Evolutionary conservation across 1,140 invertebrate species (phyloP).

Genomic region (Eubasilissa regina): DNA sequence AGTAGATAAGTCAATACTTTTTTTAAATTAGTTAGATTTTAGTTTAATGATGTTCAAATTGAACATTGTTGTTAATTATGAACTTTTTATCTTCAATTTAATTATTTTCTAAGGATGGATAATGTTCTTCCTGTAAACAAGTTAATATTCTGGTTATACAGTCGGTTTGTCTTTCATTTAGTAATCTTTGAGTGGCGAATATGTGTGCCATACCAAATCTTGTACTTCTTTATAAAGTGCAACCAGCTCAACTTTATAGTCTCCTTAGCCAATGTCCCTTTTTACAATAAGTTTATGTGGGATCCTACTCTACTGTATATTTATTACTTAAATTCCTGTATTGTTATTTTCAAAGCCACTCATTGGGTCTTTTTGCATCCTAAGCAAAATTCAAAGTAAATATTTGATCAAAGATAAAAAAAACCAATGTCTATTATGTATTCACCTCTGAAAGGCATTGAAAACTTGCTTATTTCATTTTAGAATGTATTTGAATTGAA

Average conservation of each 20-base stretch:
- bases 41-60: neutral
- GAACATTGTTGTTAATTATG: neutral
- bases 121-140: constrained; percentile 4
- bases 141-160: neutral
- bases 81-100: neutral
- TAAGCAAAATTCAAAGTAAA: too few relatives aligned
- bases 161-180: neutral
- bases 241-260: constrained; percentile 17
- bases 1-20: too few relatives aligned
- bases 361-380: neutral
- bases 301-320: constrained; percentile 7
- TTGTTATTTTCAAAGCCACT: neutral
- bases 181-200: neutral
- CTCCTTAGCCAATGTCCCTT: constrained; percentile 20
- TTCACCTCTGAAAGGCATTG: too few relatives aligned
- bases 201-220: neutral
- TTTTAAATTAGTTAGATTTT: too few relatives aligned
- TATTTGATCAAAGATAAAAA: too few relatives aligned
- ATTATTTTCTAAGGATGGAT: neutral
- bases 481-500: too few relatives aligned
- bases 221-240: neutral
- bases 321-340: neutral
- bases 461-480: too few relatives aligned
- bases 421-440: too few relatives aligned
- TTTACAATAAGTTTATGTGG: constrained; percentile 8